These are phyloP conservation scores for Amazona guildingii DNA, from an alignment of 2,113 vertebrate species.

Conservation along the genomic window DNA sequence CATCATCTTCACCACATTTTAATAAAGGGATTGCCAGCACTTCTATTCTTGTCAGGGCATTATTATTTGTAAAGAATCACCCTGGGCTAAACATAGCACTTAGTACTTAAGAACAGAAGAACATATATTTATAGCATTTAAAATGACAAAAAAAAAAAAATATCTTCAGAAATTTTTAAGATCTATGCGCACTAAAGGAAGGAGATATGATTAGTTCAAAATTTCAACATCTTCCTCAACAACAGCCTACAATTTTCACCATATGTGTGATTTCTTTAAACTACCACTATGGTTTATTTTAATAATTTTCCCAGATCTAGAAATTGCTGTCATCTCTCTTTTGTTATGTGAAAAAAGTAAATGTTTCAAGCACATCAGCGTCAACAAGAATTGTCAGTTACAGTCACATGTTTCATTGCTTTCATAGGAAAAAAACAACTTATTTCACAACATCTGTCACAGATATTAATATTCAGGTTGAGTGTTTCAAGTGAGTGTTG, in stretches of 20 bases:
- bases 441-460: conserved; percentile 45
- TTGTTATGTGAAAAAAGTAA: conserved; percentile 46
- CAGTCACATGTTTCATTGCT: conserved; percentile 44
- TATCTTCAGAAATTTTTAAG: neutral
- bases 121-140: neutral
- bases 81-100: neutral
- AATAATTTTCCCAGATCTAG: conserved; percentile 8
- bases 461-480: conserved; percentile 67
- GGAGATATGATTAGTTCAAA: conserved; percentile 4
- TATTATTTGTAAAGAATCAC: neutral
- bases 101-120: neutral
- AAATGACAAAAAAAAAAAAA: neutral
- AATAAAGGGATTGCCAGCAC: neutral
- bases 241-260: neutral
- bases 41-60: neutral
- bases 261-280: conserved; percentile 1
- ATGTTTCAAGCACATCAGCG: conserved; percentile 41
- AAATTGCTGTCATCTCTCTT: neutral
- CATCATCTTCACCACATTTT: neutral
- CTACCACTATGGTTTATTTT: neutral
- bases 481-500: conserved; percentile 62
- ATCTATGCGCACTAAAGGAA: neutral
- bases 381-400: conserved; percentile 53
- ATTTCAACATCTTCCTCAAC: neutral
- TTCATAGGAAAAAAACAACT: conserved; percentile 31